Percentiles rank a stretch among this genome's conserved stretches.
These are phyloP conservation scores for Lasioglossum calceatum DNA, from an alignment of 2,888 invertebrate genomes.

Conservation along the genomic window DNA sequence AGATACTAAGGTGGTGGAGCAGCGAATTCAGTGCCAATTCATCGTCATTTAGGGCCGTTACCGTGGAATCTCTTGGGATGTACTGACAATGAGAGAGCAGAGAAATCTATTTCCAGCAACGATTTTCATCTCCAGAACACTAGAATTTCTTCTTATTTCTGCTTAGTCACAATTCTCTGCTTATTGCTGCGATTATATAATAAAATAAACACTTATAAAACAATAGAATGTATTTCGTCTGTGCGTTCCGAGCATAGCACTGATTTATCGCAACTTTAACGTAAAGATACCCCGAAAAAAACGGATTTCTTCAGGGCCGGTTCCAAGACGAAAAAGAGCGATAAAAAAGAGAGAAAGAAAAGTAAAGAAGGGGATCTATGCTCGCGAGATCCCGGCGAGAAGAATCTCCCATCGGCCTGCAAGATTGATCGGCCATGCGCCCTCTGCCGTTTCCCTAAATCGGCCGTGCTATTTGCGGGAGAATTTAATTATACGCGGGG, in stretches of 20 bases:
- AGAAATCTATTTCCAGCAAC: not conserved
- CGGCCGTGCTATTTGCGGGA: constrained; percentile 53
- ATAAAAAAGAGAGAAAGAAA: constrained; percentile 21
- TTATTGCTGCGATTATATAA: not conserved
- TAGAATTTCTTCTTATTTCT: not conserved
- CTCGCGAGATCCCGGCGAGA: not conserved
- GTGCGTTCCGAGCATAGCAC: not conserved
- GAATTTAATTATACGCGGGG: constrained; percentile 68
- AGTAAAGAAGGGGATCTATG: constrained; percentile 13
- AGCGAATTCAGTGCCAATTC: not conserved
- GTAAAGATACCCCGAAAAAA: not conserved
- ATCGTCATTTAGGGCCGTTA: not conserved
- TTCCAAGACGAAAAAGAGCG: not conserved
- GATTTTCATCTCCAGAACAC: not conserved
- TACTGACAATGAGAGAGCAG: not conserved
- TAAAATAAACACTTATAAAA: not conserved
- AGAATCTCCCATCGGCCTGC: constrained; percentile 31
- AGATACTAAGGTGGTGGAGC: not conserved
- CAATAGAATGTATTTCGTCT: not conserved
- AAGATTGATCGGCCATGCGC: constrained; percentile 58
- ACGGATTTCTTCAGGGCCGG: not conserved
- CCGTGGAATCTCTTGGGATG: not conserved
- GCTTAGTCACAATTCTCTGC: not conserved
- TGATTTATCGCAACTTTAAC: not conserved
- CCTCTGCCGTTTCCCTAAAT: constrained; percentile 58